Conservation (phyloP, 2,888 invertebrate species). For the Steinernema scapterisci region DNA sequence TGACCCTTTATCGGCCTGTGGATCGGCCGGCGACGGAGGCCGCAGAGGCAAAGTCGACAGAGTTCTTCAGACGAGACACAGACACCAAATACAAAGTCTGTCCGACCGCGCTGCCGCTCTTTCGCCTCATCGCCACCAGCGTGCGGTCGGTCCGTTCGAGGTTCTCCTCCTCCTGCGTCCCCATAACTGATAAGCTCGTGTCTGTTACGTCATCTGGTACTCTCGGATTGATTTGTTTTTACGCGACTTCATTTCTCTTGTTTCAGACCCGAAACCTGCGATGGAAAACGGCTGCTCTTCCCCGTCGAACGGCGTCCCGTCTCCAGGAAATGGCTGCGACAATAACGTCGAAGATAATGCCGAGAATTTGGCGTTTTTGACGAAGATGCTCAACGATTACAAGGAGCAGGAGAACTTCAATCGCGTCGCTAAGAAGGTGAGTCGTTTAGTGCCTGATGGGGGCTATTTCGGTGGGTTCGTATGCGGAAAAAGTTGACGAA, state of each 20-base stretch:
- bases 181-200: neutral
- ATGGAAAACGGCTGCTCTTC: constrained; percentile 14
- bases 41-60: neutral
- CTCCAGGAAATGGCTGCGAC: neutral
- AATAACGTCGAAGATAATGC: neutral
- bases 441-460: constrained; percentile 7
- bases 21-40: neutral
- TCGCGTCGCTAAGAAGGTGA: constrained; percentile 57
- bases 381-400: constrained; percentile 26
- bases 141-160: constrained; percentile 5
- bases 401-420: constrained; percentile 52
- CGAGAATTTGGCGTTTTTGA: constrained; percentile 8
- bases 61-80: neutral
- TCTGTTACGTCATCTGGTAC: constrained; percentile 11
- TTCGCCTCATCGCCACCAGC: neutral
- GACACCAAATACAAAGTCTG: constrained; percentile 24
- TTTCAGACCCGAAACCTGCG: neutral
- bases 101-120: neutral
- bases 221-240: neutral
- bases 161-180: no score
- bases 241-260: neutral
- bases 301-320: neutral
- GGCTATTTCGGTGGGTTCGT: neutral
- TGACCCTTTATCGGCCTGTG: constrained; percentile 22
- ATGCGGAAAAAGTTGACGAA: neutral